A percentile compares a stretch with the other conserved stretches of the same genome.
phyloP scores from a whole-genome alignment of 2,888 invertebrate species.

The Panopea generosa region DNA sequence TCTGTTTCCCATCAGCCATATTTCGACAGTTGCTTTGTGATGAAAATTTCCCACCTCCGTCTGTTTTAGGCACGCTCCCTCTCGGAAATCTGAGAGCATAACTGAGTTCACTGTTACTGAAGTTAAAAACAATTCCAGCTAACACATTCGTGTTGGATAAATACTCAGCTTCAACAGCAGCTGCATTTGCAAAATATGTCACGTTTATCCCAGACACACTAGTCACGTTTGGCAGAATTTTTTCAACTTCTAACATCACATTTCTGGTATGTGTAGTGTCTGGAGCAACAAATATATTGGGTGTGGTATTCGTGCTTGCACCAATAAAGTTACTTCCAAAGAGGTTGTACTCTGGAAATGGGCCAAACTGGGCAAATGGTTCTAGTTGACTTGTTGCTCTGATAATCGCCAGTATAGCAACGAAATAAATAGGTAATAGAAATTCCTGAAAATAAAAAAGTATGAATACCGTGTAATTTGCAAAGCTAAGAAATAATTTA shows the following conservation, averaged over 20 bases:
- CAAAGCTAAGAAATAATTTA: neutral
- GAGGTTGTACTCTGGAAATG: neutral
- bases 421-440: constrained; percentile 91
- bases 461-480: constrained; percentile 9
- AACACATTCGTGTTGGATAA: constrained; percentile 88
- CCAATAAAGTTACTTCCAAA: neutral
- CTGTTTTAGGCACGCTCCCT: constrained; percentile 48
- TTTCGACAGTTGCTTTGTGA: constrained; percentile 46
- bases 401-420: constrained; percentile 91
- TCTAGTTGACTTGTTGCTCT: constrained; percentile 60
- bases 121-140: constrained; percentile 88
- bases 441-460: constrained; percentile 90
- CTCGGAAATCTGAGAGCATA: constrained; percentile 73
- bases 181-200: constrained; percentile 88
- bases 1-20: constrained; percentile 58
- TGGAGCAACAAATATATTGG: constrained; percentile 76
- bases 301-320: neutral
- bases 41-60: constrained; percentile 12
- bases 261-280: constrained; percentile 53
- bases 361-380: constrained; percentile 53
- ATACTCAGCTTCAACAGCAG: constrained; percentile 89
- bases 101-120: constrained; percentile 42
- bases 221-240: constrained; percentile 21
- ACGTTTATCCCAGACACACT: constrained; percentile 8
- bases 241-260: constrained; percentile 53